Evolutionary conservation across 2,888 invertebrate genomes (phyloP).

Genomic region (Xanthostigma xanthostigma): DNA sequence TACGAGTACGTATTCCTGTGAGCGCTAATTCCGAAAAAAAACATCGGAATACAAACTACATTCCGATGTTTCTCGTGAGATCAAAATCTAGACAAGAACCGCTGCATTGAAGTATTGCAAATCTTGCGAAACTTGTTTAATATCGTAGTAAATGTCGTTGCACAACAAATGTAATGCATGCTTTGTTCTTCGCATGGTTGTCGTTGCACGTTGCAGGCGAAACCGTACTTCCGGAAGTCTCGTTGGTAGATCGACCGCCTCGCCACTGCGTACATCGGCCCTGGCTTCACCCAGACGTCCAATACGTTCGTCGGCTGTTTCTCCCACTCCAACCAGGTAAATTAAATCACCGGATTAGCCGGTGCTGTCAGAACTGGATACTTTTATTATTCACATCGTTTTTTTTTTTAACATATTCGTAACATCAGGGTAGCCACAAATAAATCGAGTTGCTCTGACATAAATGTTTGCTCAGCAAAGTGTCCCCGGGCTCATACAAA

Average conservation of each 20-base stretch:
- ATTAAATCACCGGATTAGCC: conserved; percentile 71
- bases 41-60: no score
- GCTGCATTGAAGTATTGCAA: no score
- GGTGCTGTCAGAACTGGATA: conserved; percentile 43
- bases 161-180: neutral
- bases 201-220: conserved; percentile 3
- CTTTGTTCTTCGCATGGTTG: neutral
- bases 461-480: no score
- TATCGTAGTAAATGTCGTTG: neutral
- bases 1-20: no score
- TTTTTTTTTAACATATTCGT: no score
- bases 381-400: neutral
- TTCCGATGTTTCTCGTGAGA: no score
- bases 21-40: no score
- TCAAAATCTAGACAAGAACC: no score
- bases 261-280: neutral
- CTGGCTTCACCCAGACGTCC: conserved; percentile 2
- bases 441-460: no score
- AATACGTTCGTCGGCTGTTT: neutral
- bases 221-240: neutral
- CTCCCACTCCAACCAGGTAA: conserved; percentile 27
- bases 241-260: conserved; percentile 1
- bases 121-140: no score
- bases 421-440: no score
- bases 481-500: no score